These are phyloP conservation scores for Dasysyrphus tricinctus DNA, from an alignment of 2,888 invertebrate genomes.

Conservation along the genomic window DNA sequence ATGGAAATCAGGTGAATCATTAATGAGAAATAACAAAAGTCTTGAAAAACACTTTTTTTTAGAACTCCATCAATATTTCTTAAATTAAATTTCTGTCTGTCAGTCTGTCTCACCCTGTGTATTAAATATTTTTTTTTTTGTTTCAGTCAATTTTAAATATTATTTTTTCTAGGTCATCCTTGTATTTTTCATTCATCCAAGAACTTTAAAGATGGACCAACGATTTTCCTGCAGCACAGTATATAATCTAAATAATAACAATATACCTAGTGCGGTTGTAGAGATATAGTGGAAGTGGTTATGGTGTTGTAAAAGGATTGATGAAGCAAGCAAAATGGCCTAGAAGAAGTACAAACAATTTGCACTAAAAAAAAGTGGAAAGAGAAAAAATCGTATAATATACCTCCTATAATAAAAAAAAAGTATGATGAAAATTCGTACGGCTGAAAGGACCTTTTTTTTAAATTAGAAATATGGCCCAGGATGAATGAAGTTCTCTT, in stretches of 20 bases:
- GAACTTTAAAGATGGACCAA: constrained; percentile 54
- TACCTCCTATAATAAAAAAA: background rate
- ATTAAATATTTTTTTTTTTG: background rate
- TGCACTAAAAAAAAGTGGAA: constrained; percentile 52
- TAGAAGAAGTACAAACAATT: constrained; percentile 67
- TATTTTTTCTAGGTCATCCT: constrained; percentile 41
- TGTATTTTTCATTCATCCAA: constrained; percentile 33
- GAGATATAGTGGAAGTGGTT: constrained; percentile 40
- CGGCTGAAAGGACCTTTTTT: constrained; percentile 35
- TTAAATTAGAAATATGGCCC: constrained; percentile 24
- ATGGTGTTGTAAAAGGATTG: constrained; percentile 59
- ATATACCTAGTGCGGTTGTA: constrained; percentile 50
- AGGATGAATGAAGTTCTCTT: constrained; percentile 16
- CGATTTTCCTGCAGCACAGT: constrained; percentile 24
- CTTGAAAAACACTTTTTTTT: background rate
- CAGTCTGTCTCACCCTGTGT: background rate
- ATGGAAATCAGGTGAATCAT: background rate
- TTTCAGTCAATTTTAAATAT: constrained; percentile 49
- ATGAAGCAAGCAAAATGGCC: constrained; percentile 67
- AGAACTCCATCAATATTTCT: too few relatives aligned
- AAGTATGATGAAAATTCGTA: constrained; percentile 51
- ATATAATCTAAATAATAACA: constrained; percentile 67
- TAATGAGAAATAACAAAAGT: background rate
- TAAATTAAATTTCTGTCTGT: constrained; percentile 6
- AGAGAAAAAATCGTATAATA: constrained; percentile 6